Percentiles rank a stretch among this genome's conserved stretches.
Evolutionary conservation across 2,797 vertebrate genomes (phyloP).

Genomic region (Pseudochaenichthys georgianus): DNA sequence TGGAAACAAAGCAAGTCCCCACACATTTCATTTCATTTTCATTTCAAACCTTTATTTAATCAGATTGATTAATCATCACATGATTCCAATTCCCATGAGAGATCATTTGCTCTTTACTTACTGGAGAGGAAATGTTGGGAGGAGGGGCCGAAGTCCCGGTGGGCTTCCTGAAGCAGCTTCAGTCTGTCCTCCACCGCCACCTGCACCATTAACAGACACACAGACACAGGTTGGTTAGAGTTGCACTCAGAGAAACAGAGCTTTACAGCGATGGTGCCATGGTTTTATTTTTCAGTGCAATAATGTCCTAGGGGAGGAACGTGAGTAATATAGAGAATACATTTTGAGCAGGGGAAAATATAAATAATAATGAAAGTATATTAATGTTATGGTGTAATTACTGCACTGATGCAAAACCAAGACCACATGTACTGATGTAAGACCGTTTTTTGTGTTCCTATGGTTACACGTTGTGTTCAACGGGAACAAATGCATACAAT

Average conservation of each 20-base stretch:
- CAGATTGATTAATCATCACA: no score
- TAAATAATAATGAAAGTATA: no score
- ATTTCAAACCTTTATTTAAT: no score
- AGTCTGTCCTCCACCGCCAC: slow-evolving; percentile 93
- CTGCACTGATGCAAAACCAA: no score
- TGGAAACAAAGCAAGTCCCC: slow-evolving; percentile 22
- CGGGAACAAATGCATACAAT: no score
- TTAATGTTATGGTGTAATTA: no score
- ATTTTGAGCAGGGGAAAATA: no score
- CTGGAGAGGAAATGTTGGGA: slow-evolving; percentile 98
- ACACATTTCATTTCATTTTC: background rate
- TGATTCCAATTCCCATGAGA: slow-evolving; percentile 17
- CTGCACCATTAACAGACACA: slow-evolving; percentile 73
- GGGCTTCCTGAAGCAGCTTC: slow-evolving; percentile 94
- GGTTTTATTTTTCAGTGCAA: slow-evolving; percentile 2
- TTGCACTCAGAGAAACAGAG: slow-evolving; percentile 27
- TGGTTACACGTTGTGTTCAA: no score
- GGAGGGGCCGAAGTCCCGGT: slow-evolving; percentile 94
- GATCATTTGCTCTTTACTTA: slow-evolving; percentile 81
- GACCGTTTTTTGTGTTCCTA: no score
- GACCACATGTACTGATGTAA: no score
- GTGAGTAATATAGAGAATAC: no score
- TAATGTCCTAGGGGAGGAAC: no score
- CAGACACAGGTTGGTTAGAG: slow-evolving; percentile 19
- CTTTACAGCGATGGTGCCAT: slow-evolving; percentile 37